phyloP scores from a whole-genome alignment of 2,797 vertebrate species.

The Urocyon cinereoargenteus region DNA sequence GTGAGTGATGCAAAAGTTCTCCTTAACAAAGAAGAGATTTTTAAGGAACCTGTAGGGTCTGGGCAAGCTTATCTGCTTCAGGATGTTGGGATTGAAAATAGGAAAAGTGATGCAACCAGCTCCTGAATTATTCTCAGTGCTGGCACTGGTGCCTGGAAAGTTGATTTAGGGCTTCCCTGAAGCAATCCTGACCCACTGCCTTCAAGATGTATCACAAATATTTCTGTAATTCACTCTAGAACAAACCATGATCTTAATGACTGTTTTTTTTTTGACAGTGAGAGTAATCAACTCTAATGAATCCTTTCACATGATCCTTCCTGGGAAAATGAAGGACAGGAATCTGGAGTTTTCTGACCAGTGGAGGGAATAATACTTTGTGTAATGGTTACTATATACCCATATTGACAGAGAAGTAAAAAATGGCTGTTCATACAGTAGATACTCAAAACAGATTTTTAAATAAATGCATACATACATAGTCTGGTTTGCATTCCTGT shows the following conservation, averaged over 20 bases:
- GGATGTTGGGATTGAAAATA: not conserved
- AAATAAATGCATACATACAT: not conserved
- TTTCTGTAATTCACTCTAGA: not conserved
- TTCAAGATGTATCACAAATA: not conserved
- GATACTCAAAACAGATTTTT: not conserved
- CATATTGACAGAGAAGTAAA: fast-evolving
- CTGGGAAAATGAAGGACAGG: not conserved
- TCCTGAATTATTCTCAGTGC: no score
- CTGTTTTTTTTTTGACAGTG: not conserved
- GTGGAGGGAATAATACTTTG: no score
- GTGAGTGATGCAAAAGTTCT: constrained; percentile 13
- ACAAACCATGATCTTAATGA: not conserved
- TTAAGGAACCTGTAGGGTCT: not conserved
- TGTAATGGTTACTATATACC: not conserved
- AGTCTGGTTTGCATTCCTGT: not conserved
- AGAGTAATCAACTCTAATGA: not conserved
- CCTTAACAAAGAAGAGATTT: not conserved
- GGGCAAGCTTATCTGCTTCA: not conserved
- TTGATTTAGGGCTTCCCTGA: not conserved
- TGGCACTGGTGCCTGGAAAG: not conserved
- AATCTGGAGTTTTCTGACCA: not conserved
- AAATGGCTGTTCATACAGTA: not conserved
- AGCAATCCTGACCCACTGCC: not conserved
- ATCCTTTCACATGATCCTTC: not conserved
- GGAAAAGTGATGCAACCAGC: not conserved